Percentiles rank a stretch among this genome's conserved stretches.
Conservation (phyloP, 2,888 invertebrate genomes). For the Dicranocentrus wangi region DNA sequence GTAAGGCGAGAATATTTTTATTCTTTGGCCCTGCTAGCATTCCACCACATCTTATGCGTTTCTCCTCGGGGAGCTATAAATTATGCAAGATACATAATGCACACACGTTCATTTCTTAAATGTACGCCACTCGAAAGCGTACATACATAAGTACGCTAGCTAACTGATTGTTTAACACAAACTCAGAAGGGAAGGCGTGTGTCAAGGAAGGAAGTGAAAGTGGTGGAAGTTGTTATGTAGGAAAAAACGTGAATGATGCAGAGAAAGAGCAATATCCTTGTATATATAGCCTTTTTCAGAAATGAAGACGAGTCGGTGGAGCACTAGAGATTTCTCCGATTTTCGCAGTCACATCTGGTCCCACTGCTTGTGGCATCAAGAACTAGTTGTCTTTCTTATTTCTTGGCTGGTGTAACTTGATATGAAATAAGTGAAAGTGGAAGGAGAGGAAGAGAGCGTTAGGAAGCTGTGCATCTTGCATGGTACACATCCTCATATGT, state of each 20-base stretch:
- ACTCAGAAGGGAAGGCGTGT: not conserved
- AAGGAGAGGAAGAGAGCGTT: not conserved
- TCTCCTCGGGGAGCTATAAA: slow-evolving; percentile 39
- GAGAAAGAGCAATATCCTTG: too few relatives aligned
- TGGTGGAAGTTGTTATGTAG: not conserved
- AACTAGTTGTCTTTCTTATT: slow-evolving; percentile 10
- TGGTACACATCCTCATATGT: not conserved
- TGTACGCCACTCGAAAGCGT: not conserved
- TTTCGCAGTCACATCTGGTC: slow-evolving; percentile 31
- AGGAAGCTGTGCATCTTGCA: not conserved
- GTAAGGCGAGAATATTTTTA: not conserved
- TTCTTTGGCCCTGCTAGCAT: too few relatives aligned
- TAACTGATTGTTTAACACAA: slow-evolving; percentile 33
- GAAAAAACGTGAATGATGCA: too few relatives aligned
- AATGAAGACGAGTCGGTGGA: too few relatives aligned
- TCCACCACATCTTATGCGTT: slow-evolving; percentile 12
- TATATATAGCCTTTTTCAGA: too few relatives aligned
- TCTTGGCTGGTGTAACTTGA: not conserved
- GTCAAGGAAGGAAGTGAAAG: slow-evolving; percentile 4
- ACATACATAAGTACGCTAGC: not conserved
- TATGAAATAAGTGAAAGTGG: not conserved
- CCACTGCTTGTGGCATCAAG: not conserved
- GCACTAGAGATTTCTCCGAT: slow-evolving; percentile 7
- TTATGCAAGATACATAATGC: slow-evolving; percentile 48
- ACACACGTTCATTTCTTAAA: slow-evolving; percentile 39